Base-by-base conservation (phyloP, 2,888 invertebrate species). In the Koerneria pararmatus region DNA sequence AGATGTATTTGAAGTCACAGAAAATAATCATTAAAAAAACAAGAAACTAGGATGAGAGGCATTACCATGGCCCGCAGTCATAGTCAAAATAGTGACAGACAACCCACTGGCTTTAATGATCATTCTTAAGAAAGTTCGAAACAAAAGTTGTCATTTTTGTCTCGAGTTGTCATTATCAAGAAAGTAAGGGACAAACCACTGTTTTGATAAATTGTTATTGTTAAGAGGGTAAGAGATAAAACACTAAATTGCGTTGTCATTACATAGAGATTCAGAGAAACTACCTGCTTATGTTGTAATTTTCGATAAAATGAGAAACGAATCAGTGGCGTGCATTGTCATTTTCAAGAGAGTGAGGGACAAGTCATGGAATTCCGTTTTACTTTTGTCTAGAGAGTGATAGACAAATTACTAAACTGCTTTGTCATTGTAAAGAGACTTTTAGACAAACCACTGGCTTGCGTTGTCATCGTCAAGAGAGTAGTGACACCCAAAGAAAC, bases 401-500 rank as follows among this genome's bases (percentile, higher is more conserved):
- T 15, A 32, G 51, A n/a, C 19, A 34, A 37, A 15, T 53, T 6
- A 24, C 5, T 34, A n/a, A n/a, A n/a, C n/a, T n/a, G n/a, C n/a
- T n/a, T n/a, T n/a, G n/a, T n/a, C n/a, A n/a, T n/a, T n/a, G n/a
- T n/a, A n/a, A n/a, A n/a, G n/a, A n/a, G n/a, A n/a, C n/a, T 31
- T 1, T 0, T 24, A 1, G 11, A 8, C 54, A 22, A 22, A 59
- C 76, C 76, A 67, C 71, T 71, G n/a, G 80, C 75, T 69, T 80
- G 80, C 0, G 80, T 80, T 22, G 80, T 80, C 79, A 80, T 80
- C 22, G 80, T 80, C 57, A 80, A 75, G 11, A 80, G 68, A 15
- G 80, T 80, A 4, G 80, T 80, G 49, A 80, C 80, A 49, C 82
- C 82, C 15, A 82, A 69, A 5, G 79, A 79, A 11, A 83, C 82